Percentiles rank a stretch among this genome's conserved stretches.
Evolutionary conservation across 2,113 vertebrate species (phyloP).

Genomic region (Ochotona curzoniae): DNA sequence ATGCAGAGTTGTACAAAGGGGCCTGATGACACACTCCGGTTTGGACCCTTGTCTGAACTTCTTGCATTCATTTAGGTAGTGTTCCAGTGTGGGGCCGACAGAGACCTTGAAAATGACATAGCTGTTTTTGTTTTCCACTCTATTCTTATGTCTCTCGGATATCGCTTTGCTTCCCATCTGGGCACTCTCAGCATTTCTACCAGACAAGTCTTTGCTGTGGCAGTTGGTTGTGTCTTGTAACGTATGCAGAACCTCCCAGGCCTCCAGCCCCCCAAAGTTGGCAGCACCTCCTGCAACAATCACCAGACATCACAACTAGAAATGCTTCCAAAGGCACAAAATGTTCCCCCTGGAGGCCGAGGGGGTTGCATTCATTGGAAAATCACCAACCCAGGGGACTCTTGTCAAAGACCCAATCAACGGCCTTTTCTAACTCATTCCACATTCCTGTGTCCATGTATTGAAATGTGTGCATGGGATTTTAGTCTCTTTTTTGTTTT

Average conservation of each 20-base stretch:
- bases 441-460: background rate
- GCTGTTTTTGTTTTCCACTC: background rate
- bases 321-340: background rate
- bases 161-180: background rate
- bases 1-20: background rate
- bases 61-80: background rate
- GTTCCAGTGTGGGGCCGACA: background rate
- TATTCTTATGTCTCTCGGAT: background rate
- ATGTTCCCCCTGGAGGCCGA: too few relatives aligned
- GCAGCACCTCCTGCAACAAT: background rate
- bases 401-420: fast-evolving
- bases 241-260: fast-evolving
- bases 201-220: background rate
- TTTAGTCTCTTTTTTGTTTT: background rate
- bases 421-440: background rate
- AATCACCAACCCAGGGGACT: background rate
- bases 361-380: background rate
- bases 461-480: background rate
- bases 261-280: background rate
- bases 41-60: background rate
- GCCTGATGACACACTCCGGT: background rate
- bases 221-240: fast-evolving
- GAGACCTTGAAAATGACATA: background rate
- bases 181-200: background rate
- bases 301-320: background rate